phyloP scores from a whole-genome alignment of 2,113 vertebrate species.

The Dascyllus trimaculatus region DNA sequence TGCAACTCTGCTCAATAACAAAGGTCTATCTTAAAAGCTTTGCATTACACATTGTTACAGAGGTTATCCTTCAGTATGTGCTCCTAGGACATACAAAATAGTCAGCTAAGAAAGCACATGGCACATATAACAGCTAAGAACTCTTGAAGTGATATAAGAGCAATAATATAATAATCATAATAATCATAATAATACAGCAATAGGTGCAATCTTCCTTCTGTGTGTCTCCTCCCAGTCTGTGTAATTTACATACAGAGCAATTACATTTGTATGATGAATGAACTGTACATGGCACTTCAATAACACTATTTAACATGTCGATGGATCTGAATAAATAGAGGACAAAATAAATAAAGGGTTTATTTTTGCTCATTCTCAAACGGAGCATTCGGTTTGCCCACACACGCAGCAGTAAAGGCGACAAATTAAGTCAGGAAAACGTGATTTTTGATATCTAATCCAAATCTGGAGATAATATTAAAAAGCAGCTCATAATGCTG shows the following conservation, averaged over 20 bases:
- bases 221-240: conserved; percentile 38
- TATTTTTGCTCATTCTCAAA: conserved; percentile 37
- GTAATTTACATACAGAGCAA: conserved; percentile 61
- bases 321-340: conserved; percentile 72
- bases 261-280: conserved; percentile 57
- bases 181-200: conserved; percentile 62
- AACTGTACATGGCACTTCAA: conserved; percentile 73
- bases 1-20: conserved; percentile 71
- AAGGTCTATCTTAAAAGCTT: conserved; percentile 73
- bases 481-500: conserved; percentile 16
- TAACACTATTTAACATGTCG: conserved; percentile 48
- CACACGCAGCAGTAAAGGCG: conserved; percentile 3
- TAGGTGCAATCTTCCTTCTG: conserved; percentile 30
- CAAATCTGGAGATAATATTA: not conserved
- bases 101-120: conserved; percentile 78
- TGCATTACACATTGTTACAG: conserved; percentile 70
- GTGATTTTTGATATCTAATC: conserved; percentile 6
- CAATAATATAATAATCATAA: conserved; percentile 57
- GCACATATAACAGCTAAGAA: conserved; percentile 75
- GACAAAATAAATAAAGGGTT: conserved; percentile 69
- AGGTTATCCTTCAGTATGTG: conserved; percentile 71
- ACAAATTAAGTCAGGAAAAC: not conserved
- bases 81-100: conserved; percentile 77
- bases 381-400: conserved; percentile 11
- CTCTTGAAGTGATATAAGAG: conserved; percentile 71